A percentile compares a stretch with the other conserved stretches of the same genome.
These are phyloP conservation scores for Atta colombica DNA, from an alignment of 1,140 invertebrate species.

Conservation along the genomic window DNA sequence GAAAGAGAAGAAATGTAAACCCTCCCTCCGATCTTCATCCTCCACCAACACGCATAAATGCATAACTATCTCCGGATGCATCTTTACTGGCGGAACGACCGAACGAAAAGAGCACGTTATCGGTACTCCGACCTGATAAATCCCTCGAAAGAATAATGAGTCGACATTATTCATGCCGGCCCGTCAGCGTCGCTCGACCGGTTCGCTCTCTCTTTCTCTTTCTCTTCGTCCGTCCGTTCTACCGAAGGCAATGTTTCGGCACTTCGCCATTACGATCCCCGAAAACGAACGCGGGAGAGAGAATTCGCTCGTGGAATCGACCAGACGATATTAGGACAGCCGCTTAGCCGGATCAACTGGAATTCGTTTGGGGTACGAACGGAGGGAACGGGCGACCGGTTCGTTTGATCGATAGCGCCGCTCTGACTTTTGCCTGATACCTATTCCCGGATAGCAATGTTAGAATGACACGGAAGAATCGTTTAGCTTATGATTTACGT, in stretches of 20 bases:
- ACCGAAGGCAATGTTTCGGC: constrained; percentile 66
- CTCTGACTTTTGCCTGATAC: constrained; percentile 63
- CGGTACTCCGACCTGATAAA: constrained; percentile 82
- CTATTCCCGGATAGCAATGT: constrained; percentile 15
- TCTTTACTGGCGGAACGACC: constrained; percentile 77
- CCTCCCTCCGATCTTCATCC: constrained; percentile 58
- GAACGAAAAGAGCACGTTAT: constrained; percentile 81
- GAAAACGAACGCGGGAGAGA: constrained; percentile 55
- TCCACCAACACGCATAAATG: constrained; percentile 79
- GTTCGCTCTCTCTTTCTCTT: constrained; percentile 60
- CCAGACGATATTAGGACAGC: constrained; percentile 72
- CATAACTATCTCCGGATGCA: constrained; percentile 79
- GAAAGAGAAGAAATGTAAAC: constrained; percentile 35
- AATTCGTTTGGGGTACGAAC: constrained; percentile 66
- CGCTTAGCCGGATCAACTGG: constrained; percentile 73
- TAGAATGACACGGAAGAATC: constrained; percentile 40
- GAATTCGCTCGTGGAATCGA: constrained; percentile 63
- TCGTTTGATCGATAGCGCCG: constrained; percentile 71
- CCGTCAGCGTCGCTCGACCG: constrained; percentile 78
- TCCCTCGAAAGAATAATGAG: constrained; percentile 83
- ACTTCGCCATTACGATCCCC: constrained; percentile 72
- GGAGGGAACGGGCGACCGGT: constrained; percentile 5
- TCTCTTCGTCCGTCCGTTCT: constrained; percentile 51
- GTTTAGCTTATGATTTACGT: constrained; percentile 26
- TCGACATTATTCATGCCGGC: constrained; percentile 81